These are phyloP conservation scores for Oryzias celebensis DNA, from an alignment of 2,113 vertebrate genomes.

Conservation along the genomic window DNA sequence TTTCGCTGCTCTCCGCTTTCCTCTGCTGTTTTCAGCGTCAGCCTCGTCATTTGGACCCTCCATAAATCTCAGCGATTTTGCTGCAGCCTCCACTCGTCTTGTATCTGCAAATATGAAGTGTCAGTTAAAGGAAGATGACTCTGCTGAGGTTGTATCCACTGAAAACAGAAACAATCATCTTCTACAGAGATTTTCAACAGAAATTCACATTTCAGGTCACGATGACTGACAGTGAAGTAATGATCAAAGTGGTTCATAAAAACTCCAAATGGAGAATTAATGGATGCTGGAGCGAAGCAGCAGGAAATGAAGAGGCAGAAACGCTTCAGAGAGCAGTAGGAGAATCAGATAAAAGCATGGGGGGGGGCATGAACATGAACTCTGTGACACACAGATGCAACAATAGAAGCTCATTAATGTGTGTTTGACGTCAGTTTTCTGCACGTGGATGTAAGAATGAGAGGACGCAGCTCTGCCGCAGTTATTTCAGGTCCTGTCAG, in stretches of 20 bases:
- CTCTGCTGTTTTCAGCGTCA: too few relatives aligned
- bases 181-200: too few relatives aligned
- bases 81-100: too few relatives aligned
- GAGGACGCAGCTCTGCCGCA: slow-evolving; percentile 1
- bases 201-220: neutral
- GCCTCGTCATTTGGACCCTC: too few relatives aligned
- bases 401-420: slow-evolving; percentile 26
- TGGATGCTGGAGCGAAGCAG: neutral
- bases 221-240: neutral
- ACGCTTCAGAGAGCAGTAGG: slow-evolving; percentile 5
- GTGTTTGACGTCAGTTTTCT: slow-evolving; percentile 32
- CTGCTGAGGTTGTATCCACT: too few relatives aligned
- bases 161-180: too few relatives aligned
- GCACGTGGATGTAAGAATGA: neutral
- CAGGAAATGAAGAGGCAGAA: slow-evolving; percentile 12
- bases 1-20: too few relatives aligned
- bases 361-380: slow-evolving; percentile 22
- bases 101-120: too few relatives aligned
- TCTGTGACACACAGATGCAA: slow-evolving; percentile 15
- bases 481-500: slow-evolving; percentile 21
- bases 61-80: too few relatives aligned
- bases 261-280: neutral
- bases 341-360: neutral
- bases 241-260: slow-evolving; percentile 4
- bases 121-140: too few relatives aligned